phyloP scores from a whole-genome alignment of 2,113 vertebrate species.

The Apeltes quadracus region DNA sequence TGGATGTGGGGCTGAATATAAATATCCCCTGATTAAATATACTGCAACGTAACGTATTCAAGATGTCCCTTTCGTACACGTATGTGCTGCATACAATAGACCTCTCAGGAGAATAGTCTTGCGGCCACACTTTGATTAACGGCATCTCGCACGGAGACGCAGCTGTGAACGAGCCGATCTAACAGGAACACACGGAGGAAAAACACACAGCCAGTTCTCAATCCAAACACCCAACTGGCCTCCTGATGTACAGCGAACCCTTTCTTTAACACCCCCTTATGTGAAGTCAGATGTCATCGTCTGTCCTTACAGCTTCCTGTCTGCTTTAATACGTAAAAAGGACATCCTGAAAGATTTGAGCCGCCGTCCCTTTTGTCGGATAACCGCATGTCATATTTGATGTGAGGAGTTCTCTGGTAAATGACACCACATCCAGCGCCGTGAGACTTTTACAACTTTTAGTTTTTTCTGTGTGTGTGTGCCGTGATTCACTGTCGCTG shows the following conservation, averaged over 20 bases:
- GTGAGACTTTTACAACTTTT: slow-evolving; percentile 8
- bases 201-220: slow-evolving; percentile 16
- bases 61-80: background rate
- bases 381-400: background rate
- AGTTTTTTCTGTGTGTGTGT: background rate
- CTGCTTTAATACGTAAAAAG: background rate
- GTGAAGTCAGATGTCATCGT: background rate
- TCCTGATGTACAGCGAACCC: slow-evolving; percentile 8
- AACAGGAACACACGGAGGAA: slow-evolving; percentile 23
- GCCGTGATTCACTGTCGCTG: slow-evolving; percentile 15
- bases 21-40: background rate
- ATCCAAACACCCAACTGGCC: slow-evolving; percentile 21
- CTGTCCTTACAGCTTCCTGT: background rate
- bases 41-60: background rate
- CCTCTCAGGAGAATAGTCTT: too few relatives aligned
- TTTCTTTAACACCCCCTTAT: background rate
- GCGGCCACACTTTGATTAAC: too few relatives aligned
- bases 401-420: background rate
- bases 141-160: slow-evolving; percentile 22
- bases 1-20: background rate
- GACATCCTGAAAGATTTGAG: background rate
- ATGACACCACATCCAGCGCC: background rate
- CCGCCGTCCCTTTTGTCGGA: background rate
- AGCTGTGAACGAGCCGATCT: slow-evolving; percentile 43
- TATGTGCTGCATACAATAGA: too few relatives aligned